Conservation (phyloP, 1,140 invertebrate species). For the Hyles vespertilio region DNA sequence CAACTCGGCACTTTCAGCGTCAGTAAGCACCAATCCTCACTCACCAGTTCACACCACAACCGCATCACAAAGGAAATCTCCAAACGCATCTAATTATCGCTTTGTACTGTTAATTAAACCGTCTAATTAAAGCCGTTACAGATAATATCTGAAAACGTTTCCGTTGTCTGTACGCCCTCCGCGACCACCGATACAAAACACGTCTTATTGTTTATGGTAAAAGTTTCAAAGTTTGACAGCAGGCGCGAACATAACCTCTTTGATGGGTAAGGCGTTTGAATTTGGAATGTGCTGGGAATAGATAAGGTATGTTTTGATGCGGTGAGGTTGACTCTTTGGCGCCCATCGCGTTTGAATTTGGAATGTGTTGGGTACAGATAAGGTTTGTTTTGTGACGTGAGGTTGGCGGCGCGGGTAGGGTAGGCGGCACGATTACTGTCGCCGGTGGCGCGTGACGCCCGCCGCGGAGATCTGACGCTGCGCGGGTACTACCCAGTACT, state of each 20-base stretch:
- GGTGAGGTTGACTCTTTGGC: neutral
- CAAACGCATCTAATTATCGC: constrained; percentile 47
- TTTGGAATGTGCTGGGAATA: neutral
- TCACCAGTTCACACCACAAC: neutral
- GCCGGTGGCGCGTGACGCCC: constrained; percentile 54
- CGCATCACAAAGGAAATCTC: too few species aligned
- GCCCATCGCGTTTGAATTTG: neutral
- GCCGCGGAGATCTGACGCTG: constrained; percentile 54
- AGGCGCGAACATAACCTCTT: neutral
- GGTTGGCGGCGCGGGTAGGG: constrained; percentile 27
- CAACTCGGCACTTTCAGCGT: too few species aligned
- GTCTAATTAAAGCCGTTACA: constrained; percentile 49
- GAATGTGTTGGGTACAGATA: constrained; percentile 2
- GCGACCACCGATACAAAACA: constrained; percentile 5
- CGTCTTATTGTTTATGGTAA: constrained; percentile 11
- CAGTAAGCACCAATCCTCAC: neutral
- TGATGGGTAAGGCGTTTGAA: neutral
- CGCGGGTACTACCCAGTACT: constrained; percentile 11
- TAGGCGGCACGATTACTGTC: constrained; percentile 49
- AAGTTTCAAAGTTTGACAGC: neutral
- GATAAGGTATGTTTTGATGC: constrained; percentile 10
- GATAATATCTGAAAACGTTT: constrained; percentile 44
- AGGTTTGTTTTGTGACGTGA: constrained; percentile 6
- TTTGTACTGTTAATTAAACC: constrained; percentile 57
- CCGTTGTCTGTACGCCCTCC: constrained; percentile 50